Evolutionary conservation across 2,113 vertebrate genomes (phyloP), one percentile per base, ranked within the genome.

Genomic region (Etheostoma cragini): DNA sequence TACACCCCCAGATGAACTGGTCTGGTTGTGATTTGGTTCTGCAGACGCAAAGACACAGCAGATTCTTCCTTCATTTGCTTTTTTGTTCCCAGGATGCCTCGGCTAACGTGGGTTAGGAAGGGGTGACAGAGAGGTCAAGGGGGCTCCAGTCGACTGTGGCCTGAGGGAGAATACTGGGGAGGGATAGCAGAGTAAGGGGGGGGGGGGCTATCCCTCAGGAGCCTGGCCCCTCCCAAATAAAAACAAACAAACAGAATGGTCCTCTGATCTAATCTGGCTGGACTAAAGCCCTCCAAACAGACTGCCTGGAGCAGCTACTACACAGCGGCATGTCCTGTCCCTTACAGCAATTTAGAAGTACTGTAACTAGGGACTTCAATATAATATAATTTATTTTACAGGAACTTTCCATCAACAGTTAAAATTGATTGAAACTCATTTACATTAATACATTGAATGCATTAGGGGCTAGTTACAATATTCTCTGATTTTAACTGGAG

Each of bases 11-110:
- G 63, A 77, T 72, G 60, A 82, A 80, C 77, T 3, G 75, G 89
- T 94, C 94, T 94, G 95, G 91, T 93, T 91, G 82, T 94, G 90
- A 95, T 95, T 95, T 95, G 76, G 87, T 91, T 80, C 76, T 69
- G 79, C 35, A 72, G 87, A 91, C 64, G 33, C 74, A 73, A 76
- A 92, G 87, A 86, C 78, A 79, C 81, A 78, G 74, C 79, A 80
- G 83, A 91, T 86, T 91, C 82, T 86, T 87, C 81, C 77, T 83
- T 83, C 60, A 17, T 67, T 87, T 91, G 77, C 47, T 79, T 63
- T 78, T 74, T 60, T 85, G 70, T 78, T 91, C 87, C 83, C 88
- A 90, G 87, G 88, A 93, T 92, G 87, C 84, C 87, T 83, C 83
- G 85, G 89, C 84, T 84, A 89, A 83, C 74, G 1, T 56, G 64